Base-by-base conservation (phyloP, 2,113 vertebrate genomes). In the Boleophthalmus pectinirostris region DNA sequence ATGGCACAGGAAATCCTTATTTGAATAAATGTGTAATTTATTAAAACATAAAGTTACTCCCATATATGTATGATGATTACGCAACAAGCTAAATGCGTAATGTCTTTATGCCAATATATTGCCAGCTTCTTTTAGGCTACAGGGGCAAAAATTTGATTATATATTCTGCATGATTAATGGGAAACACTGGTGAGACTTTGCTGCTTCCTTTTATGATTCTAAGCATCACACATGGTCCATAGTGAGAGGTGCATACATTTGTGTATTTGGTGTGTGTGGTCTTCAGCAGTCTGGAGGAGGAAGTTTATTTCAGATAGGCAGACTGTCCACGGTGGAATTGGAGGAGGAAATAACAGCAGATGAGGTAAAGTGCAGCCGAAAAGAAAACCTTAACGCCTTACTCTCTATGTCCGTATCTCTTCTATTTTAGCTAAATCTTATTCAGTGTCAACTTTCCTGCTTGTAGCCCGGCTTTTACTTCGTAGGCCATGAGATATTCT, bases 281-380 rank as follows among this genome's bases (percentile, higher is more conserved):
- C 77, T 77, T 23, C 77, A 98, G 96, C 78, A 85, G 1, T 92
- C 96, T 47, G 90, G 87, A 46, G 87, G 87, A 35, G 87, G 93
- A 0, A 75, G 86, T 24, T 77, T 94, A 73, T 95, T 94, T 88
- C 94, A 94, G 16, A 90, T 96, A 0, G 95, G 96, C 81, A 96
- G 95, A 84, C 94, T 97, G 89, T 97, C 95, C 90, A 96, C 94
- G 12, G 94, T 96, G 94, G 96, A 98, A 86, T 93, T 97, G 82
- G 95, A 96, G 0, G 96, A 98, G 60, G 95, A 97, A 24, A 80
- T 86, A 18, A 80, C 86, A 6, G 65, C 87, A 18, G 92, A 94
- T 14, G 93, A 94, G 94, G 93, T 94, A 92, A 91, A 84, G 72
- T 83, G 69, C 35, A 70, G 56, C 65, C 38, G 66, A 20, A 45